Base-by-base conservation (phyloP, 2,888 invertebrate species). In the Cephalotes varians region DNA sequence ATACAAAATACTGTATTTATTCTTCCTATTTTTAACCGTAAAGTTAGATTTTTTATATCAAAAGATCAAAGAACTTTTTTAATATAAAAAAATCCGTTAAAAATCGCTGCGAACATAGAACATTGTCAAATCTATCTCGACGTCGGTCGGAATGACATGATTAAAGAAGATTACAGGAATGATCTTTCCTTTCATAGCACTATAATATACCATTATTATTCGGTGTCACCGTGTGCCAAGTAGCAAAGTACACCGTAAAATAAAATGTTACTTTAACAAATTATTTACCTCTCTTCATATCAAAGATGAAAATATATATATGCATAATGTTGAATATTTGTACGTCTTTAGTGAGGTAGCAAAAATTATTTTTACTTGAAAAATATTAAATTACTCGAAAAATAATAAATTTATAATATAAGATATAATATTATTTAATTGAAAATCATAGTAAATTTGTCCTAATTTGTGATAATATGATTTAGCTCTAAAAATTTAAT, bases 151-250 rank as follows among this genome's bases (percentile, higher is more conserved):
- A 15, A 65, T 15, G 37, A 56, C 28, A 12, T 28, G 56, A 51
- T 76, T 76, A 49, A 5, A 51, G 65, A 25, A 76, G 37, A 76
- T 76, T 49, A 64, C 74, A 64, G 6, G 28, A 49, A 74, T 49
- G 12, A 49, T 62, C 21, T 64, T 49, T 74, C 25, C 65, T 64
- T 49, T 65, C 28, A 49, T 4, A 31, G 6, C 34, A 18, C 28
- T 65, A 47, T 47, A 10, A 60, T 31, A 34, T 1, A n/a, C n/a
- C 31, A 18, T 21, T 18, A 76, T 76, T 65, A 76, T 76, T 65
- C 37, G n/a, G 65, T 65, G 64, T 25, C 15, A 65, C n/a, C 25
- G 37, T n/a, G 65, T 73, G 21, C 6, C 28, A 72, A 40, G 40
- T 65, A 51, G 31, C 15, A 6, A 37, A 51, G 25, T 65, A 12